These are phyloP conservation scores for Psilopogon haemacephalus DNA, from an alignment of 2,113 vertebrate genomes.

Conservation along the genomic window DNA sequence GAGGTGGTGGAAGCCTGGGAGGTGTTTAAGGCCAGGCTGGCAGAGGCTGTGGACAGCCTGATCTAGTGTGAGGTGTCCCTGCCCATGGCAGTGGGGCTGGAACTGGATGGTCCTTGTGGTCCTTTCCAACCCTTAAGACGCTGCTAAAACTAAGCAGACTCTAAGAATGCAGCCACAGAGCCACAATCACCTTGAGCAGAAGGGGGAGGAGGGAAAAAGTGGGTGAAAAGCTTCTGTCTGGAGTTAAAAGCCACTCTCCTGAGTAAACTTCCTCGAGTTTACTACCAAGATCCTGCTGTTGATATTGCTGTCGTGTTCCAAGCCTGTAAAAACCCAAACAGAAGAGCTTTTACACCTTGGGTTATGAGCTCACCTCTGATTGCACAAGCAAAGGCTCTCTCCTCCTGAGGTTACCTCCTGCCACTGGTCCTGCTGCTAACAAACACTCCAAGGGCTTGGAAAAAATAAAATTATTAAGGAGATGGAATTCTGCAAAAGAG, in stretches of 20 bases:
- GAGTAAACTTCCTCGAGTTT: neutral
- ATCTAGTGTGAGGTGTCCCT: too few species aligned
- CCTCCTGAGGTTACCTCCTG: neutral
- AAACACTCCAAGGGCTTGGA: neutral
- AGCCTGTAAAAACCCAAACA: neutral
- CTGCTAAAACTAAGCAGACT: neutral
- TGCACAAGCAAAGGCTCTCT: neutral
- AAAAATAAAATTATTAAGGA: neutral
- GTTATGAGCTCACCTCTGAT: neutral
- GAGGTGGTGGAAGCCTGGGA: too few species aligned
- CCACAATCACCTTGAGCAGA: neutral
- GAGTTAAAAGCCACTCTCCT: neutral
- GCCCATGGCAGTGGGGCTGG: too few species aligned
- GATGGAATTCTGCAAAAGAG: neutral
- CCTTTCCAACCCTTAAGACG: neutral
- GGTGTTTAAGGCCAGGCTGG: too few species aligned
- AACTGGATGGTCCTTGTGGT: too few species aligned
- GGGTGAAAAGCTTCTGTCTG: too few species aligned
- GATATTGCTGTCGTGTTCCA: neutral
- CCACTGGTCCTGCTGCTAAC: neutral
- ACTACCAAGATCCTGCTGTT: neutral
- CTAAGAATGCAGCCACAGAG: accelerated
- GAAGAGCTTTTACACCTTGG: neutral
- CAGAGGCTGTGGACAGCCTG: too few species aligned
- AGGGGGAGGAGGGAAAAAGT: accelerated